Percentiles rank a stretch among this genome's conserved stretches.
phyloP scores from a whole-genome alignment of 2,113 vertebrate genomes.

The Cygnus atratus region DNA sequence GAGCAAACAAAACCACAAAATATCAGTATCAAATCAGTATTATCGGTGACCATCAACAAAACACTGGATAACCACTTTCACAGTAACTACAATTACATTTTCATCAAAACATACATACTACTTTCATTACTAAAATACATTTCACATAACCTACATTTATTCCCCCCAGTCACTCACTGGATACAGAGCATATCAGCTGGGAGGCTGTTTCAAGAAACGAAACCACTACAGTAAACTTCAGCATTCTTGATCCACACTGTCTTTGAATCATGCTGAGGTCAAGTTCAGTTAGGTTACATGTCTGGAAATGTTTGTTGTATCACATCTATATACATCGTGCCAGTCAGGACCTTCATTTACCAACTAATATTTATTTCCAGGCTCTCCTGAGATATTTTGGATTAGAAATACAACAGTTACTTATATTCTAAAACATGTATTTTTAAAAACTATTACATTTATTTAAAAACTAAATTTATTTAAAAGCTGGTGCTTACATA shows the following conservation, averaged over 20 bases:
- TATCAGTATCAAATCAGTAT: neutral
- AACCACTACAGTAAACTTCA: neutral
- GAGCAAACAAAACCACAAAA: slow-evolving; percentile 5
- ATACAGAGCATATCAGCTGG: neutral
- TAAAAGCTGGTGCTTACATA: too few species aligned
- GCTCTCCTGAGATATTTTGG: neutral
- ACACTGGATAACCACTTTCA: neutral
- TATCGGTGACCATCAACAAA: neutral
- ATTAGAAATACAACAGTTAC: neutral
- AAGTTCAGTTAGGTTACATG: accelerated
- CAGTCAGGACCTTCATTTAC: neutral
- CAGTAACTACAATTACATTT: accelerated
- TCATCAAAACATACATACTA: neutral
- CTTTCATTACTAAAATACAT: neutral
- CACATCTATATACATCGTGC: accelerated
- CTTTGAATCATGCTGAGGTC: neutral
- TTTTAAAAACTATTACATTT: accelerated
- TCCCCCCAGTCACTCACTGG: neutral
- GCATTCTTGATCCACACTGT: neutral
- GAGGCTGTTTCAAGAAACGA: neutral
- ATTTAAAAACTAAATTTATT: neutral
- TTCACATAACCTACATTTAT: accelerated
- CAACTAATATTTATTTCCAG: neutral
- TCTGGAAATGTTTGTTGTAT: neutral
- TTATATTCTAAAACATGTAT: neutral